Evolutionary conservation across 2,113 vertebrate species (phyloP).

Genomic region (Thunnus maccoyii): DNA sequence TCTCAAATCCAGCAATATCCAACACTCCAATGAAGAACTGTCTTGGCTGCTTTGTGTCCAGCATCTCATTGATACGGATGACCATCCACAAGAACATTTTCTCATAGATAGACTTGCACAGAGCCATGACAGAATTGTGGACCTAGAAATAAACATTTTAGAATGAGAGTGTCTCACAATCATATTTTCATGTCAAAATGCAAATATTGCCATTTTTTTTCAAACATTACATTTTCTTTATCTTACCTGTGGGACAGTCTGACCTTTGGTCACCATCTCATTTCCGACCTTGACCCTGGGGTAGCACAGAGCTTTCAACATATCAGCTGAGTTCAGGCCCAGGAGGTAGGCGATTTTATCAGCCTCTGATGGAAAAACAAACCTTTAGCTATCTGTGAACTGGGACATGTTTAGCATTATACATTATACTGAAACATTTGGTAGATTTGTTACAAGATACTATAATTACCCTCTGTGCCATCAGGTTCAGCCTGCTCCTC

Average conservation of each 20-base stretch:
- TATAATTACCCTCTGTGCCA: constrained; percentile 76
- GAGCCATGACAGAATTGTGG: constrained; percentile 81
- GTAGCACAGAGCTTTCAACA: constrained; percentile 85
- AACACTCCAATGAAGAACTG: constrained; percentile 85
- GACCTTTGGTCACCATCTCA: constrained; percentile 79
- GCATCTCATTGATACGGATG: constrained; percentile 80
- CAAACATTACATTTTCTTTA: too few relatives aligned
- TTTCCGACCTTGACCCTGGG: constrained; percentile 79
- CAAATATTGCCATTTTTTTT: too few relatives aligned
- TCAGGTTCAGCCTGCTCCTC: constrained; percentile 83
- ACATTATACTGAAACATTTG: too few relatives aligned
- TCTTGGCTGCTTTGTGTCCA: constrained; percentile 84
- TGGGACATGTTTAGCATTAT: too few relatives aligned
- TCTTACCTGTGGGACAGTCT: constrained; percentile 78
- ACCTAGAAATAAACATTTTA: constrained; percentile 6
- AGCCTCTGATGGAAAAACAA: constrained; percentile 52
- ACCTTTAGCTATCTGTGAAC: not conserved
- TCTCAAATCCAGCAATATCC: constrained; percentile 87
- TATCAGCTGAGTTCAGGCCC: constrained; percentile 87
- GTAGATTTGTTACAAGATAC: not conserved
- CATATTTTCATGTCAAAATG: too few relatives aligned
- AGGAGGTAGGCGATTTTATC: constrained; percentile 83
- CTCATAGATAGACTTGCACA: constrained; percentile 86
- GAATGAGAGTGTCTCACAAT: not conserved
- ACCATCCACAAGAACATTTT: constrained; percentile 90